Base-by-base conservation (phyloP, 2,797 vertebrate genomes). In the Hoplostethus atlanticus region DNA sequence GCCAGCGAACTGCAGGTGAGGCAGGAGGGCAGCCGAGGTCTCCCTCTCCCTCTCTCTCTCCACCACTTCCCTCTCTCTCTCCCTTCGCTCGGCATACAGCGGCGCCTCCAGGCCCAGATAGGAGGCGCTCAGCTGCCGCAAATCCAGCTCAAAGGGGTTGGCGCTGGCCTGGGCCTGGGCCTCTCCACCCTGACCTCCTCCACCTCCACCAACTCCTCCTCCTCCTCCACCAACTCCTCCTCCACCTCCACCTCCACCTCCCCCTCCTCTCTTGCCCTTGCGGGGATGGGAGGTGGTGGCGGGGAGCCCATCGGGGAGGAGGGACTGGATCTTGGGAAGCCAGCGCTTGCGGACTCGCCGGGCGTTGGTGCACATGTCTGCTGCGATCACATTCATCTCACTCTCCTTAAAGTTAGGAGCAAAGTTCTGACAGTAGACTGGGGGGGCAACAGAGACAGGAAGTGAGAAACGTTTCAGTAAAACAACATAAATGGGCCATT, bases 351-450 rank as follows among this genome's bases (percentile, higher is more conserved):
- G 96, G 3, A 98, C 97, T 0, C 97, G 92, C n/a, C 97, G 95
- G 25, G 97, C 97, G 3, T 98, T 98, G 87, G 97, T 98, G 89
- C 97, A 98, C 97, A 98, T 98, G 87, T 98, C 97, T 0, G 97
- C 97, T 0, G 97, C 97, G 0, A 98, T 98, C 46, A 98, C 97
- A 0, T 98, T 98, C 97, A 98, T 98, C 93, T 98, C 97, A 1
- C 97, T 98, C 87, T 98, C 97, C 93, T 98, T 98, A 90, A 98
- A 98, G 94, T 97, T 98, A 8, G 97, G 97, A 70, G 97, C 97
- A 79, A 98, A 99, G 91, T 97, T 98, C 95, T 98, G 97, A 88
- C 97, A 98, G 87, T 98, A 97, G 60, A 98, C 97, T 98, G 93
- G 25, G 68, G 77, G 48, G 42, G 16, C 3, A 7, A 7, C 8